phyloP scores from a whole-genome alignment of 2,113 vertebrate species.

The Lontra canadensis region DNA sequence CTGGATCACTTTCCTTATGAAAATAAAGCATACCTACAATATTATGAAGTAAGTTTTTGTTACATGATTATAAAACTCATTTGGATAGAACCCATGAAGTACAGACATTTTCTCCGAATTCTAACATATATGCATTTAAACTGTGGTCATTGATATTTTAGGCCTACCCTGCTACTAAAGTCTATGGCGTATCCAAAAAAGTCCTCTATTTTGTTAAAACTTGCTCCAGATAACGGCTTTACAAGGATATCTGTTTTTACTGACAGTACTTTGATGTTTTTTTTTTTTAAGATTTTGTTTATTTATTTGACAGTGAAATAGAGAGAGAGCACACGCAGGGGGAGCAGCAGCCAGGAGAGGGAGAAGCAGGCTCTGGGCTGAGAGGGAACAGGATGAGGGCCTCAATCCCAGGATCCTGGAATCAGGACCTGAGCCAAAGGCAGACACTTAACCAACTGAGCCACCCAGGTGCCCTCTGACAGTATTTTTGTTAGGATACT shows the following conservation, averaged over 20 bases:
- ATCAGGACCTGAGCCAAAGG: no score
- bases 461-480: no score
- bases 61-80: not conserved
- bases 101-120: not conserved
- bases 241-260: conserved; percentile 11
- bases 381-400: no score
- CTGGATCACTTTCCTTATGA: not conserved
- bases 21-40: not conserved
- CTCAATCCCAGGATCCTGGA: no score
- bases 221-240: not conserved
- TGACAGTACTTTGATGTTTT: not conserved
- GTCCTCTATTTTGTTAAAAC: not conserved
- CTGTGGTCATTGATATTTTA: not conserved
- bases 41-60: not conserved
- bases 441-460: no score
- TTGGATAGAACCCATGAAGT: not conserved
- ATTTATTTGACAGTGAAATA: no score
- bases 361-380: no score
- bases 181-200: not conserved
- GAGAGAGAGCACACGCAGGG: no score
- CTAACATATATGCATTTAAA: not conserved
- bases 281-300: no score
- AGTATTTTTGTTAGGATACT: not conserved
- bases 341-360: no score
- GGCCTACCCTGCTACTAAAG: not conserved